A percentile compares a stretch with the other conserved stretches of the same genome.
Conservation (phyloP, 1,140 invertebrate species). For the Rhyzopertha dominica region DNA sequence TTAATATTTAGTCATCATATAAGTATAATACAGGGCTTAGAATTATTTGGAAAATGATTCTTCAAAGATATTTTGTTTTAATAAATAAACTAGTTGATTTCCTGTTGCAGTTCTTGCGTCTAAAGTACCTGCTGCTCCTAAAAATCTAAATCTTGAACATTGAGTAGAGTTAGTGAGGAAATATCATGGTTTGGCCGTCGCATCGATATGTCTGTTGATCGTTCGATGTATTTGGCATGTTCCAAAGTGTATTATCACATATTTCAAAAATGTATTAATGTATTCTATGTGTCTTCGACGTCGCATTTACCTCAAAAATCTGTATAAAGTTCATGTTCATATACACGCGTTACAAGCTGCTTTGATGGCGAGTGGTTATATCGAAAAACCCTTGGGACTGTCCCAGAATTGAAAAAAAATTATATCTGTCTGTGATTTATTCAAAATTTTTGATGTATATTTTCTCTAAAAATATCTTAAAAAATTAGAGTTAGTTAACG, state of each 20-base stretch:
- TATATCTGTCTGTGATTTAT: slow-evolving; percentile 53
- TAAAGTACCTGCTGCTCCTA: too few relatives aligned
- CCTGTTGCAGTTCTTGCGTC: too few relatives aligned
- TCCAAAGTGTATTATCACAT: slow-evolving; percentile 33
- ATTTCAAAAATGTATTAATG: slow-evolving; percentile 40
- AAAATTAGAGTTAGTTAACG: slow-evolving; percentile 44
- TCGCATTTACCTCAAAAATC: slow-evolving; percentile 46
- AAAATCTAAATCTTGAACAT: too few relatives aligned
- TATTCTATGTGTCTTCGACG: slow-evolving; percentile 49
- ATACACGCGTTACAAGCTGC: slow-evolving; percentile 37
- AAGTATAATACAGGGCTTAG: too few relatives aligned
- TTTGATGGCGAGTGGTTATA: slow-evolving; percentile 43
- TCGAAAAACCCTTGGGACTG: slow-evolving; percentile 37
- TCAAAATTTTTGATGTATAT: slow-evolving; percentile 53
- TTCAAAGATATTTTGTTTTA: too few relatives aligned
- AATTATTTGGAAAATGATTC: too few relatives aligned
- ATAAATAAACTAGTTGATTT: too few relatives aligned
- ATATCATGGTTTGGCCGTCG: slow-evolving; percentile 5
- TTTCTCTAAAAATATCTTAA: slow-evolving; percentile 52
- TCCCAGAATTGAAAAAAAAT: slow-evolving; percentile 46
- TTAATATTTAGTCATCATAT: too few relatives aligned
- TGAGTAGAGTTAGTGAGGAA: too few relatives aligned
- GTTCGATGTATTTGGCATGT: slow-evolving; percentile 46
- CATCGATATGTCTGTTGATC: slow-evolving; percentile 29
- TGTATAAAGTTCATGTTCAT: slow-evolving; percentile 36